Percentiles rank a stretch among this genome's conserved stretches.
Evolutionary conservation across 53 echinoderm and acorn worm genomes (phyloP).

Genomic region (Zoroaster sp.): DNA sequence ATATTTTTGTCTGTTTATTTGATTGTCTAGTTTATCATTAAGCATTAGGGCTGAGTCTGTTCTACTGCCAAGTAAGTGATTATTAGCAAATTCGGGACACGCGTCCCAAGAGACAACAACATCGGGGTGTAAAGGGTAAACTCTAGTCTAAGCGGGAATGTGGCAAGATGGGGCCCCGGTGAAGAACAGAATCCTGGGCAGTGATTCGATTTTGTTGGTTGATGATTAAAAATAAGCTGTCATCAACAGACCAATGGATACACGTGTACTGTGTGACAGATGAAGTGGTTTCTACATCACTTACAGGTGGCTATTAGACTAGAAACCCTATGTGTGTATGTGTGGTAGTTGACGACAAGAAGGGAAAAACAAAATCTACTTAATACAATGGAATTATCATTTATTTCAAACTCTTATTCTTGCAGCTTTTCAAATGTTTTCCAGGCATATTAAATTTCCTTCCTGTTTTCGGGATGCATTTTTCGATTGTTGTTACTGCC

Average conservation of each 20-base stretch:
- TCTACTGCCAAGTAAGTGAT: not conserved
- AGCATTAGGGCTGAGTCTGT: not conserved
- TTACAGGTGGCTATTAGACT: constrained; percentile 18
- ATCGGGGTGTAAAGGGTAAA: constrained; percentile 24
- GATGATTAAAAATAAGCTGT: constrained; percentile 46
- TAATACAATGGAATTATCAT: no score
- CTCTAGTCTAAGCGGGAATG: not conserved
- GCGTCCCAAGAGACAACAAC: not conserved
- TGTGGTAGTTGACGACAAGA: no score
- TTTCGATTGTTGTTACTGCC: no score
- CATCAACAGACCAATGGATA: not conserved
- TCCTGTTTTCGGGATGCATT: no score
- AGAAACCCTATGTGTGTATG: no score
- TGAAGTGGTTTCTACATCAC: not conserved
- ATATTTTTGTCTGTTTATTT: constrained; percentile 41
- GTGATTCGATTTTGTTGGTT: constrained; percentile 44
- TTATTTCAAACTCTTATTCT: no score
- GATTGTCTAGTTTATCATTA: constrained; percentile 53
- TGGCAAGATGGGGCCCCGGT: not conserved
- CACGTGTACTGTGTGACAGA: constrained; percentile 38
- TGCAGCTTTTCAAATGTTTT: no score
- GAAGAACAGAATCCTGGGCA: constrained; percentile 8
- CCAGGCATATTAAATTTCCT: no score
- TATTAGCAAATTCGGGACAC: constrained; percentile 42
- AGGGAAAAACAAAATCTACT: no score